These are phyloP conservation scores for Chesias legatella DNA, from an alignment of 2,888 invertebrate species.

Conservation along the genomic window DNA sequence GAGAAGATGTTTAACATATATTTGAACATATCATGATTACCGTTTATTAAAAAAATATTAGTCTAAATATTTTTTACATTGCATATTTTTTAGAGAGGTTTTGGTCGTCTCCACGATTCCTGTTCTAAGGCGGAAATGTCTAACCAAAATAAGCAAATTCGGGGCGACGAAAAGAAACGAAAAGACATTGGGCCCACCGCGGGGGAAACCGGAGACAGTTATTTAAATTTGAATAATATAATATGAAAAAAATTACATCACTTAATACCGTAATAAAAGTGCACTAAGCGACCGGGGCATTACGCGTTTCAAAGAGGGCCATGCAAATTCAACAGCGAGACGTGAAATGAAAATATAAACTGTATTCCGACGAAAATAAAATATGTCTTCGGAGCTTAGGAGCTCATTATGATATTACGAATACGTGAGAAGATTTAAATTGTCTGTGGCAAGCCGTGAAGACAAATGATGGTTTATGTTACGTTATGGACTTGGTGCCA, in stretches of 20 bases:
- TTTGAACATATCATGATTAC: too few species aligned
- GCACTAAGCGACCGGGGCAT: slow-evolving; percentile 80
- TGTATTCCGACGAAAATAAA: slow-evolving; percentile 72
- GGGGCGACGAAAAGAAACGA: slow-evolving; percentile 72
- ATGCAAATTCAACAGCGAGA: slow-evolving; percentile 76
- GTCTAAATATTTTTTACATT: too few species aligned
- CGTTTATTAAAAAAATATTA: too few species aligned
- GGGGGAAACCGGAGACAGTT: slow-evolving; percentile 80
- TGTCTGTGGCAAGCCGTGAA: slow-evolving; percentile 51
- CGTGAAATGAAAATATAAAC: slow-evolving; percentile 80
- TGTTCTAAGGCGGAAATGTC: slow-evolving; percentile 58
- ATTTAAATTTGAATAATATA: slow-evolving; percentile 83
- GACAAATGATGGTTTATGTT: slow-evolving; percentile 38
- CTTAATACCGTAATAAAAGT: slow-evolving; percentile 82
- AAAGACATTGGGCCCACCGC: slow-evolving; percentile 64
- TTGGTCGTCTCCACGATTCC: slow-evolving; percentile 39
- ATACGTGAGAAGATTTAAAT: slow-evolving; percentile 74
- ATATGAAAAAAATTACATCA: slow-evolving; percentile 82
- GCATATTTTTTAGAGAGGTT: neutral
- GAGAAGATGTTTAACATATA: too few species aligned
- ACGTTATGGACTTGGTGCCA: too few species aligned
- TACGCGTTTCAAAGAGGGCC: slow-evolving; percentile 73
- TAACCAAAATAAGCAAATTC: slow-evolving; percentile 73
- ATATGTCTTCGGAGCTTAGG: slow-evolving; percentile 67
- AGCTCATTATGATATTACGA: slow-evolving; percentile 76